Evolutionary conservation across 2,113 vertebrate species (phyloP).

Genomic region (Ancistrus triradiatus): DNA sequence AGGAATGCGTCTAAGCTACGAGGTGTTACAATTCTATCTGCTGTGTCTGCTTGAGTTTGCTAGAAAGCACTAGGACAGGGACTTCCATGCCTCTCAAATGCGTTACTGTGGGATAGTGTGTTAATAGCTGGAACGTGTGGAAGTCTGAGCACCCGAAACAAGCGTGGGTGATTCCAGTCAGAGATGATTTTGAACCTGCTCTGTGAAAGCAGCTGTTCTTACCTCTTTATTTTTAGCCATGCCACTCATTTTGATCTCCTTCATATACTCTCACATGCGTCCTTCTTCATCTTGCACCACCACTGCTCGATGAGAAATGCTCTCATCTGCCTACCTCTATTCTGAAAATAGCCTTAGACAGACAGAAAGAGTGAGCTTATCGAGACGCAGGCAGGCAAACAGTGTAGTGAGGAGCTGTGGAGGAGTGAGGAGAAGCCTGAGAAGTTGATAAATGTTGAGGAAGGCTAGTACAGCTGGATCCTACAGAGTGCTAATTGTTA

Average conservation of each 20-base stretch:
- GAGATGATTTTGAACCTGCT: conserved; percentile 3
- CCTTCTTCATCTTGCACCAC: conserved; percentile 14
- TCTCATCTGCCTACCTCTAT: conserved; percentile 27
- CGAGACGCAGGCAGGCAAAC: conserved; percentile 31
- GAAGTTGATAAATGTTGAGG: conserved; percentile 3
- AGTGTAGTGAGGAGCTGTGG: conserved; percentile 3
- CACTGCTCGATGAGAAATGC: conserved; percentile 11
- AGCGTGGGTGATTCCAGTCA: conserved; percentile 13
- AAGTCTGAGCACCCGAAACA: neutral
- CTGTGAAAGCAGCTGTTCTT: conserved; percentile 24
- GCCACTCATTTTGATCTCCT: conserved; percentile 28
- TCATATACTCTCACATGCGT: conserved; percentile 16
- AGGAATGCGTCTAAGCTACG: too few species aligned
- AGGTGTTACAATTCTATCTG: too few species aligned
- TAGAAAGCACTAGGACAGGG: too few species aligned
- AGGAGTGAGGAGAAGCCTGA: conserved; percentile 1
- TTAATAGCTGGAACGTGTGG: neutral
- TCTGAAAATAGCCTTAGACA: conserved; percentile 23
- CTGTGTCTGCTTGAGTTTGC: too few species aligned
- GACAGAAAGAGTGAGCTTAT: neutral
- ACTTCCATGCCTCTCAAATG: neutral
- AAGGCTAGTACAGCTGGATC: neutral
- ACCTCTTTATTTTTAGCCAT: conserved; percentile 22
- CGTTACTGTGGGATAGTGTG: neutral
- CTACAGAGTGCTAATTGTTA: too few species aligned